A percentile compares a stretch with the other conserved stretches of the same genome.
phyloP scores from a whole-genome alignment of 1,140 invertebrate genomes.

The Babylonia areolata region DNA sequence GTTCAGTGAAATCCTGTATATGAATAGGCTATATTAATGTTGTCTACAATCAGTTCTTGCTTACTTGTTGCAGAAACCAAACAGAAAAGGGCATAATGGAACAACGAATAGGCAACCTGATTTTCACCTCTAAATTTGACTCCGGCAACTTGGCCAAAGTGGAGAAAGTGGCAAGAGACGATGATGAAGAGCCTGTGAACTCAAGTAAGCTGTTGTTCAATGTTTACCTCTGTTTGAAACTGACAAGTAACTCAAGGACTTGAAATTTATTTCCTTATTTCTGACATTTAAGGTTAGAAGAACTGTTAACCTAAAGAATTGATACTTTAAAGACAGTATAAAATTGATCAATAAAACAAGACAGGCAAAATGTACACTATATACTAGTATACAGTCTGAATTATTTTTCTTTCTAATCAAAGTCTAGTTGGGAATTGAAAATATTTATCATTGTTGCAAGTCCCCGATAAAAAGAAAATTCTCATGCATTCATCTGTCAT shows the following conservation, averaged over 20 bases:
- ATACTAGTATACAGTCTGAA: too few species aligned
- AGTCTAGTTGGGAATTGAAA: too few species aligned
- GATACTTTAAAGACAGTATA: too few species aligned
- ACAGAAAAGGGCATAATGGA: conserved; percentile 58
- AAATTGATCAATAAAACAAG: too few species aligned
- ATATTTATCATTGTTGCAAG: too few species aligned
- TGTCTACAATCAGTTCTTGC: not conserved
- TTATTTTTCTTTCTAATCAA: too few species aligned
- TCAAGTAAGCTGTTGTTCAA: conserved; percentile 48
- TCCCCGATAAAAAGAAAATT: not conserved
- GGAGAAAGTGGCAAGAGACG: conserved; percentile 77
- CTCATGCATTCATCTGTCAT: not conserved
- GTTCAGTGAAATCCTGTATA: not conserved
- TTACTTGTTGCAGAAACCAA: not conserved
- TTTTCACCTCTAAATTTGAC: conserved; percentile 82
- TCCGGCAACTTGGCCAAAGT: conserved; percentile 90
- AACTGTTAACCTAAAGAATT: too few species aligned
- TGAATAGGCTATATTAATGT: not conserved
- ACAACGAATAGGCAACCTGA: conserved; percentile 65
- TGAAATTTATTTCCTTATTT: too few species aligned
- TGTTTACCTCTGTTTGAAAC: not conserved
- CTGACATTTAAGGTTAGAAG: too few species aligned
- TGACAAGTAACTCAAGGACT: too few species aligned
- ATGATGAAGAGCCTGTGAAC: conserved; percentile 61
- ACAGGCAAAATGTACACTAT: too few species aligned